A percentile compares a stretch with the other conserved stretches of the same genome.
These are phyloP conservation scores for Neoascia interrupta DNA, from an alignment of 2,888 invertebrate genomes.

Conservation along the genomic window DNA sequence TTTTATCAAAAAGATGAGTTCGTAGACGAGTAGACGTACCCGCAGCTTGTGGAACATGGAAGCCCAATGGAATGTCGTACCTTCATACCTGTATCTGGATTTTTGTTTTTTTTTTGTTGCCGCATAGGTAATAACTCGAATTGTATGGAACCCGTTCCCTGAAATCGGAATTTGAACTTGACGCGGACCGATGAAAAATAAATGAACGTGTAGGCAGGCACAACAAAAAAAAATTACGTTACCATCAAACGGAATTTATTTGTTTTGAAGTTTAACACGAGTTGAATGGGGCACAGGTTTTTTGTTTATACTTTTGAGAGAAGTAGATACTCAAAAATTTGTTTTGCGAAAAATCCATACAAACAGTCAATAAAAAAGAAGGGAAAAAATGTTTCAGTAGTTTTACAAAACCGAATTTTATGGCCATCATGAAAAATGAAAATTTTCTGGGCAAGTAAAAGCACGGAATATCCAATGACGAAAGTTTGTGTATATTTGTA, in stretches of 20 bases:
- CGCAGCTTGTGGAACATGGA: background rate
- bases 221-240: background rate
- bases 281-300: too few relatives aligned
- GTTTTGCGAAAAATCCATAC: too few relatives aligned
- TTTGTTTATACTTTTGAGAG: too few relatives aligned
- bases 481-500: too few relatives aligned
- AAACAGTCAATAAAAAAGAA: too few relatives aligned
- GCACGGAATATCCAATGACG: too few relatives aligned
- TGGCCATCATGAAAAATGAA: too few relatives aligned
- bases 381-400: too few relatives aligned
- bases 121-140: too few relatives aligned
- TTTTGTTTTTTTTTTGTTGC: background rate
- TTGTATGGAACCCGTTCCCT: constrained; percentile 36
- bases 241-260: constrained; percentile 11
- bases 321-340: too few relatives aligned
- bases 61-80: constrained; percentile 38
- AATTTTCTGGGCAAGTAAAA: too few relatives aligned
- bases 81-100: background rate
- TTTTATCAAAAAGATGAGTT: background rate
- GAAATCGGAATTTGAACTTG: constrained; percentile 60
- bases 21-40: background rate
- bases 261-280: constrained; percentile 17
- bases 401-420: too few relatives aligned
- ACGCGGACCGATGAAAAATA: constrained; percentile 48
- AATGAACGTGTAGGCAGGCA: constrained; percentile 2